Evolutionary conservation across 35 echinoderm and acorn worm species (phyloP), one percentile per base, ranked within the genome.

Genomic region (Patiria miniata): DNA sequence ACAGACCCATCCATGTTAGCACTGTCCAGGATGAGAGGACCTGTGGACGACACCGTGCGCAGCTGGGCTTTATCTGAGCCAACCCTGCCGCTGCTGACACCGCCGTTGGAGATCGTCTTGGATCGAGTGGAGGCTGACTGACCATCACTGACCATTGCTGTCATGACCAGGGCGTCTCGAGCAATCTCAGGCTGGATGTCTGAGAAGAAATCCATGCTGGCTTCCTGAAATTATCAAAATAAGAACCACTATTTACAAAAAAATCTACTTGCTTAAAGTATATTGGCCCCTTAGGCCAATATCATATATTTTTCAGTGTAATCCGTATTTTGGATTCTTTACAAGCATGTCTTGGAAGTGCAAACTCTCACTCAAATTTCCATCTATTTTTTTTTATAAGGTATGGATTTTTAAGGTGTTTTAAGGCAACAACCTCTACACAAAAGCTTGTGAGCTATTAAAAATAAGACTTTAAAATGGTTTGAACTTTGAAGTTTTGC

Each of bases 151-250:
- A 91, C 80, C 47, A 95, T 18, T 32, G 93, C 82, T 23, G 93
- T 95, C 89, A 95, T 87, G 61, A 95, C 81, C 18, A 95, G 56
- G 38, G 93, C 88, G 12, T 95, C 93, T 1, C 79, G 81, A n/a
- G 93, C 93, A 40, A 56, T 47, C 51, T 95, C 93, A 33, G 87
- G 65, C n/a, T 86, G 85, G 19, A 79, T 85, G 42, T 95, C 88
- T 9, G 77, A 58, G 6, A 87, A 52, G 81, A 95, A 93, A 73
- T 91, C 80, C 86, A 93, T 83, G 40, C 69, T 93, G 0, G 51
- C 40, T 61, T 93, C 91, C 86, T 89, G 81, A 30, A 68, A 44
- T 39, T 34, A 0, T 0, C n/a, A 83, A 68, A 85, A 57, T 10
- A 84, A 39, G 33, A 90, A 39, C 50, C 12, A 6, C 42, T 47